Evolutionary conservation across 2,888 invertebrate species (phyloP).

Genomic region (Drosophila fulvimacula): DNA sequence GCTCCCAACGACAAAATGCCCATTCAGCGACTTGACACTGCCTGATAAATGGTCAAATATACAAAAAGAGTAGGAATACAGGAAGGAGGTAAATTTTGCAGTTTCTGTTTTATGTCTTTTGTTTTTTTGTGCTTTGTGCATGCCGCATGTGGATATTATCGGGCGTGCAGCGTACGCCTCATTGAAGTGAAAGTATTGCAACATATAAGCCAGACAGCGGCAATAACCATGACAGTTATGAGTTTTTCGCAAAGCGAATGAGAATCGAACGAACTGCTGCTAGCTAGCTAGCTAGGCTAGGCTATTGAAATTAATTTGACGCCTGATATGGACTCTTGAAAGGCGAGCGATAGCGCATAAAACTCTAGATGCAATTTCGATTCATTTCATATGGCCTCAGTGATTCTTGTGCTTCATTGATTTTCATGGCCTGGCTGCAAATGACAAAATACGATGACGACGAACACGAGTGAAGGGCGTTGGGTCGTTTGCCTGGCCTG

Average conservation of each 20-base stretch:
- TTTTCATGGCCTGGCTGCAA: conserved; percentile 36
- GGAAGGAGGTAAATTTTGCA: neutral
- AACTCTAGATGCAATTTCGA: conserved; percentile 31
- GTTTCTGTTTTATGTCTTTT: conserved; percentile 8
- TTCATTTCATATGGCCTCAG: conserved; percentile 3
- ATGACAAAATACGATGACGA: conserved; percentile 36
- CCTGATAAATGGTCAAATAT: conserved; percentile 56
- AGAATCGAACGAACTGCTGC: conserved; percentile 17
- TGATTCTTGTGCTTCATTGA: conserved; percentile 45
- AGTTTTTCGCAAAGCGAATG: conserved; percentile 44
- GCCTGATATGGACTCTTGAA: conserved; percentile 12
- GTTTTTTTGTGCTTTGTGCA: conserved; percentile 28
- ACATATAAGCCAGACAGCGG: conserved; percentile 56
- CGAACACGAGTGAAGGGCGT: neutral
- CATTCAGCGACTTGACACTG: conserved; percentile 61
- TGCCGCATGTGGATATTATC: conserved; percentile 43
- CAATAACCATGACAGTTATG: conserved; percentile 70
- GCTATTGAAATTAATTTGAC: conserved; percentile 43
- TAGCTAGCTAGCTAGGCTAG: conserved; percentile 12
- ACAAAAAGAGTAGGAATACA: conserved; percentile 7
- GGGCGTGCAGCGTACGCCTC: conserved; percentile 49
- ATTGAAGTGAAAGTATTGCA: conserved; percentile 60
- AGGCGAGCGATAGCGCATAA: neutral
- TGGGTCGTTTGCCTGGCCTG: conserved; percentile 1
- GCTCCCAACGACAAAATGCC: conserved; percentile 58